A percentile compares a stretch with the other conserved stretches of the same genome.
Evolutionary conservation across 2,797 vertebrate genomes (phyloP).

Genomic region (Myripristis murdjan): DNA sequence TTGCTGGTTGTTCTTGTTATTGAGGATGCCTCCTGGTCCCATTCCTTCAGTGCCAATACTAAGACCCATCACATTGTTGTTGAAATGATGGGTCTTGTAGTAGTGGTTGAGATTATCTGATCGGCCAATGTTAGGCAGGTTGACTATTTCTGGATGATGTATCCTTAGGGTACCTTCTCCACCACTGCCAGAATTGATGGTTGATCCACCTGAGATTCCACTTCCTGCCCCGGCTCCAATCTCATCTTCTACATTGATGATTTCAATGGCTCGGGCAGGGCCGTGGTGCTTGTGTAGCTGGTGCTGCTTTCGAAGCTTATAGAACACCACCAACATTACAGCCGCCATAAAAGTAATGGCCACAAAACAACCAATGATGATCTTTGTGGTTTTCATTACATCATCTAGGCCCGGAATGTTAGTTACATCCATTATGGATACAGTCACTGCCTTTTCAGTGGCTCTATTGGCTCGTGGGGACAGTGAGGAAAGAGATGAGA

Average conservation of each 20-base stretch:
- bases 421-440: slow-evolving; percentile 91
- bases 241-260: slow-evolving; percentile 96
- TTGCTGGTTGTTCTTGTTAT: slow-evolving; percentile 85
- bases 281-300: slow-evolving; percentile 96
- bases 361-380: slow-evolving; percentile 98
- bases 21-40: slow-evolving; percentile 77
- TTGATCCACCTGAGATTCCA: slow-evolving; percentile 85
- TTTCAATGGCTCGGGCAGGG: slow-evolving; percentile 93
- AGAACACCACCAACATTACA: slow-evolving; percentile 96
- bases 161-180: slow-evolving; percentile 82
- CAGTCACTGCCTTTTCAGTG: slow-evolving; percentile 88
- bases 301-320: slow-evolving; percentile 95
- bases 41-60: slow-evolving; percentile 77
- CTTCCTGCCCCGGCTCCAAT: slow-evolving; percentile 86
- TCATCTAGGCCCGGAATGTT: slow-evolving; percentile 93
- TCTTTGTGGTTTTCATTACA: slow-evolving; percentile 97
- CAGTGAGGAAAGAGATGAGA: slow-evolving; percentile 87
- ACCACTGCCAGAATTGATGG: slow-evolving; percentile 77
- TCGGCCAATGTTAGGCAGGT: slow-evolving; percentile 91
- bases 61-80: slow-evolving; percentile 89
- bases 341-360: slow-evolving; percentile 98
- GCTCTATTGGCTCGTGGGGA: slow-evolving; percentile 87
- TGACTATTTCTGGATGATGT: slow-evolving; percentile 89
- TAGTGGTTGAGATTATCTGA: slow-evolving; percentile 93
- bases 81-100: slow-evolving; percentile 93